These are phyloP conservation scores for Nothocercus nigrocapillus DNA, from an alignment of 2,113 vertebrate genomes.

Conservation along the genomic window DNA sequence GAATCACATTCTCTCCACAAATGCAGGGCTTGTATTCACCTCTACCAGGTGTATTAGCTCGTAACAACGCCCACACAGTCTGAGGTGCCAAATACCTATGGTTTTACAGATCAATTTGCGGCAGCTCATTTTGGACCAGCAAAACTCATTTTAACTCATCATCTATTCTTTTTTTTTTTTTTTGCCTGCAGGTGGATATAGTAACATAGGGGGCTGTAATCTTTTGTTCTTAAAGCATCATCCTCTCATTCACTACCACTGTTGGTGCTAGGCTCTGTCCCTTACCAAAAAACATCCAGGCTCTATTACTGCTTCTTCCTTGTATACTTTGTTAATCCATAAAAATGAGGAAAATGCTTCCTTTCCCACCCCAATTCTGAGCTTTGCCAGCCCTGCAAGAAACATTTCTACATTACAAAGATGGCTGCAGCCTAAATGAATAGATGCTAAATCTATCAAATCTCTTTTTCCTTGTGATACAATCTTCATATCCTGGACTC, in stretches of 20 bases:
- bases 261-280: neutral
- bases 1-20: neutral
- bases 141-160: neutral
- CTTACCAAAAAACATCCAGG: neutral
- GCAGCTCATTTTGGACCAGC: neutral
- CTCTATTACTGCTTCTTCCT: neutral
- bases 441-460: neutral
- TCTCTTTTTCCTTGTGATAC: accelerated
- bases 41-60: accelerated
- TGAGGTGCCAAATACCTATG: neutral
- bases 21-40: neutral
- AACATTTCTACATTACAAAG: neutral
- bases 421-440: neutral
- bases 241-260: accelerated
- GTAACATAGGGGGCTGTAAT: neutral
- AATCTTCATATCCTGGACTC: neutral
- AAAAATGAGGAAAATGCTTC: accelerated
- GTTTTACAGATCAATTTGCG: neutral
- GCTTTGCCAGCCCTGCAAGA: neutral
- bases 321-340: neutral
- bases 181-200: neutral
- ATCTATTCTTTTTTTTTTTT: neutral
- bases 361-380: neutral
- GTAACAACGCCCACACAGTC: neutral
- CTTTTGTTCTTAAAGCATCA: neutral